phyloP scores from a whole-genome alignment of 2,888 invertebrate genomes.

The Silvanus unidentatus region DNA sequence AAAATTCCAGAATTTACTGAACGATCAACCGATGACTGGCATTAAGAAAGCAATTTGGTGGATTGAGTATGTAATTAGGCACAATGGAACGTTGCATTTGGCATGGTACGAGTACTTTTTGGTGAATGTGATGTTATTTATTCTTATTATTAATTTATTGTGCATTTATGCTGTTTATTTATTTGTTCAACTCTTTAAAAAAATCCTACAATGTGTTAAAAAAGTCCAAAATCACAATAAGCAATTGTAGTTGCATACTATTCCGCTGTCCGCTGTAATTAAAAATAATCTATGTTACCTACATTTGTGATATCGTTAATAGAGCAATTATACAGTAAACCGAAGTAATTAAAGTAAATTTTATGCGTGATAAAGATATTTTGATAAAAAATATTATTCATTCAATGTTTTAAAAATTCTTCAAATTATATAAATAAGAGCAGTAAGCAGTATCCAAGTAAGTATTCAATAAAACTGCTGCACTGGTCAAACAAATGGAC shows the following conservation, averaged over 20 bases:
- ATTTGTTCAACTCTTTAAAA: background rate
- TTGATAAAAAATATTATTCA: no score
- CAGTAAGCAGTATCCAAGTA: background rate
- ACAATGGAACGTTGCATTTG: conserved; percentile 28
- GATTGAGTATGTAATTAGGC: no score
- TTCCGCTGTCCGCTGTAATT: no score
- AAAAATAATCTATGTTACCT: no score
- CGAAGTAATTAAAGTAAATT: no score
- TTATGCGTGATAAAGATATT: no score
- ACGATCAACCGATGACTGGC: conserved; percentile 41
- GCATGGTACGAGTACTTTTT: background rate
- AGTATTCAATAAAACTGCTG: background rate
- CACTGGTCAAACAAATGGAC: background rate
- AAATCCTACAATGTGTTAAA: background rate
- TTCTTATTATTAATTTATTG: background rate
- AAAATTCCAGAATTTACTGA: conserved; percentile 31
- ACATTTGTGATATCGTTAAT: no score
- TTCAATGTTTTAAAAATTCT: background rate
- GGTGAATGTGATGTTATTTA: background rate
- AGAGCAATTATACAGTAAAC: no score
- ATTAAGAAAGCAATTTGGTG: conserved; percentile 47
- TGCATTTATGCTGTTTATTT: background rate
- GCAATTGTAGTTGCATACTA: no score
- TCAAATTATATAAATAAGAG: background rate
- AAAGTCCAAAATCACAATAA: background rate